Conservation (phyloP, 2,113 vertebrate species). For the Python bivittatus region DNA sequence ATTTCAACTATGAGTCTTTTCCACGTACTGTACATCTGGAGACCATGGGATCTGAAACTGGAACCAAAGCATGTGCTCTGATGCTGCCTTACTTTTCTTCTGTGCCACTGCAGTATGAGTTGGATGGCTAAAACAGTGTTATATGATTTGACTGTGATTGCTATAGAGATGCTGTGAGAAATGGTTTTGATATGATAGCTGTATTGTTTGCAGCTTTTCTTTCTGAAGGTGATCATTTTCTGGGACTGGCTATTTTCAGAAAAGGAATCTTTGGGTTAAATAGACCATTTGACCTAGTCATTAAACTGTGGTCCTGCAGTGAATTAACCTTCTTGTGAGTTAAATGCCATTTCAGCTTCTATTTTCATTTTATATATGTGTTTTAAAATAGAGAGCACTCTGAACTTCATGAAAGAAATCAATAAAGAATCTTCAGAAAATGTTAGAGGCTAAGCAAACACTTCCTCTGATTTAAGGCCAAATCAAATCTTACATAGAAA, state of each 20-base stretch:
- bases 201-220: too few relatives aligned
- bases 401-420: neutral
- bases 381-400: neutral
- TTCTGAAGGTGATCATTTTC: neutral
- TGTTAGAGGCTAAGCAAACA: neutral
- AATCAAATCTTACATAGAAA: neutral
- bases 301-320: neutral
- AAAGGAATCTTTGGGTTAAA: neutral
- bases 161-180: neutral
- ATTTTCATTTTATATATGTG: neutral
- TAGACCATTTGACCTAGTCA: neutral
- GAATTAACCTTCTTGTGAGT: neutral
- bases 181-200: neutral
- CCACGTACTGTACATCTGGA: neutral
- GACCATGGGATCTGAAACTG: neutral
- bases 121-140: neutral
- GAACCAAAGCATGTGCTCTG: neutral
- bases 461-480: neutral
- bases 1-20: neutral
- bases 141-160: neutral
- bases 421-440: neutral
- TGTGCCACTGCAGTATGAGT: neutral
- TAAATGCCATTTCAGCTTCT: neutral
- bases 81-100: neutral
- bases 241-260: neutral